These are phyloP conservation scores for Siniperca knerii DNA, from an alignment of 2,113 vertebrate genomes.

Conservation along the genomic window DNA sequence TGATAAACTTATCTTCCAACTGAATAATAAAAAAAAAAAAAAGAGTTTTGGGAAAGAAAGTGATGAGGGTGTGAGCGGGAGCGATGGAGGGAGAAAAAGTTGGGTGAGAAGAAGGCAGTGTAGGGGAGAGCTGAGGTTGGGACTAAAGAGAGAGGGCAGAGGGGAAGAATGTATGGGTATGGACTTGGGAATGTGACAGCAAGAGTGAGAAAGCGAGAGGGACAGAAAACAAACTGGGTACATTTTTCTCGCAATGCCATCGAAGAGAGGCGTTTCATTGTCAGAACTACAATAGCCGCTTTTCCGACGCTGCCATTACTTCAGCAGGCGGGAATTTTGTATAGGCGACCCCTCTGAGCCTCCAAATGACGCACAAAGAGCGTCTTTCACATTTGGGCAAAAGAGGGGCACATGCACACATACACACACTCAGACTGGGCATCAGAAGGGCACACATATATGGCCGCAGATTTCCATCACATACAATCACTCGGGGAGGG, in stretches of 20 bases:
- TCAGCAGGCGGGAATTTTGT: slow-evolving; percentile 88
- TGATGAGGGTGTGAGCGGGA: slow-evolving; percentile 46
- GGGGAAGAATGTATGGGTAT: slow-evolving; percentile 86
- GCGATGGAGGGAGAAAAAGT: slow-evolving; percentile 50
- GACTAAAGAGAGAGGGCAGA: slow-evolving; percentile 80
- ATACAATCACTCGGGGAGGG: slow-evolving; percentile 61
- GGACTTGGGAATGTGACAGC: slow-evolving; percentile 84
- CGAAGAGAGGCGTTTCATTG: slow-evolving; percentile 88
- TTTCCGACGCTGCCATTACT: slow-evolving; percentile 89
- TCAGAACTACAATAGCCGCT: slow-evolving; percentile 88
- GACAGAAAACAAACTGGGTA: slow-evolving; percentile 85
- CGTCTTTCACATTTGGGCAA: slow-evolving; percentile 83
- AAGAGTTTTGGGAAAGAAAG: slow-evolving; percentile 43
- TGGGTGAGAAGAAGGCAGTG: slow-evolving; percentile 61
- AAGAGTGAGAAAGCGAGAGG: slow-evolving; percentile 85
- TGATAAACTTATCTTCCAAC: neutral
- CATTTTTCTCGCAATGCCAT: slow-evolving; percentile 84
- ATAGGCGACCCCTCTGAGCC: slow-evolving; percentile 85
- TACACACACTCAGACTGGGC: slow-evolving; percentile 76
- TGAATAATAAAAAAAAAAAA: neutral
- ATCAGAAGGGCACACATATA: slow-evolving; percentile 74
- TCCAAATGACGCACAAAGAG: slow-evolving; percentile 83
- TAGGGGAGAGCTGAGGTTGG: slow-evolving; percentile 67
- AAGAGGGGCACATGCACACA: slow-evolving; percentile 77
- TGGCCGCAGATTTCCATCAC: slow-evolving; percentile 62